Base-by-base conservation (phyloP, 1,140 invertebrate genomes). In the Polypedilum vanderplanki region DNA sequence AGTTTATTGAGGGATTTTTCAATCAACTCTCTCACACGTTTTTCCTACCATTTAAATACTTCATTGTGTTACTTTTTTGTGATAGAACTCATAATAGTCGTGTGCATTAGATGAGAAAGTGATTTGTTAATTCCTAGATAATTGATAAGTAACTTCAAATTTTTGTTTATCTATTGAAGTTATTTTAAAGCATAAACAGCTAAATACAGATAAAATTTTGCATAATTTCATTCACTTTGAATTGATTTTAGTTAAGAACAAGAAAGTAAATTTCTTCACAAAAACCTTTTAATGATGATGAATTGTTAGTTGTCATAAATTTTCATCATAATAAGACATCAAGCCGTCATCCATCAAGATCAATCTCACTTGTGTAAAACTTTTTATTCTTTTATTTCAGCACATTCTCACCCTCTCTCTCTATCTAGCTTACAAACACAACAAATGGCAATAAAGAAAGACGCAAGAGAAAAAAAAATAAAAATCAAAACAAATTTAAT, bases 401-500 rank as follows among this genome's bases (percentile, higher is more conserved):
- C 46, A 57, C 46, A 57, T 57, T 57, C 46, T 57, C 46, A 57
- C 46, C 46, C 46, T 15, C 46, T 57, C 12, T n/a, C n/a, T n/a
- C 2, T 33, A 33, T 3, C 24, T 33, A 33, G 24, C 24, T 33
- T 33, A n/a, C n/a, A n/a, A n/a, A n/a, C n/a, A n/a, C 41, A 57
- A 57, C 12, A 57, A 57, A 57, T 57, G n/a, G n/a, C 12, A 57
- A 57, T 57, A 57, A 57, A 57, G 12, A 57, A 57, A 57, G 12
- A 57, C 12, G n/a, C 46, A 57, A 57, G 12, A n/a, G 46, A 57
- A n/a, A 46, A 46, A 46, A 15, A 57, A 57, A 57, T 4, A 15
- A 57, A 57, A 57, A 57, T 57, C 46, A 57, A 57, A 57, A 57
- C 46, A 57, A 57, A 57, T 57, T 57, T 57, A 57, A 57, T 57